phyloP scores from a whole-genome alignment of 2,888 invertebrate genomes.

The Terebella lapidaria region DNA sequence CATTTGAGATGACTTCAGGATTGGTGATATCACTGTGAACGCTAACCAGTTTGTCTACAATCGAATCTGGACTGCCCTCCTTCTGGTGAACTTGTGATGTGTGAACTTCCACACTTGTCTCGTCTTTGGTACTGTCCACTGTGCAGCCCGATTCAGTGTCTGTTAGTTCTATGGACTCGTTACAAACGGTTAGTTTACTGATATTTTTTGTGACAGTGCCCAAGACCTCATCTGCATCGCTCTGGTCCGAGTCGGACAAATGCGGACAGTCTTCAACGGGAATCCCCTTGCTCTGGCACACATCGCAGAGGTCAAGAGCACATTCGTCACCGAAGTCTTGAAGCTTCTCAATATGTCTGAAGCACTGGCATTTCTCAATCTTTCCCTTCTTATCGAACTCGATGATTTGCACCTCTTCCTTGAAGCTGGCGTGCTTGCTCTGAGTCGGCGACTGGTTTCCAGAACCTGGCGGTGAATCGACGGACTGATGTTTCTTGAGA shows the following conservation, averaged over 20 bases:
- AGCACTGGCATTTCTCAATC: not conserved
- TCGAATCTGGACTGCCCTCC: not conserved
- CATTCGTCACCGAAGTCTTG: not conserved
- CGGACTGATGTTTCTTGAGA: conserved; percentile 20
- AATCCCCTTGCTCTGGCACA: not conserved
- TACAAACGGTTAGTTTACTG: too few relatives aligned
- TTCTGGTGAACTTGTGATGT: not conserved
- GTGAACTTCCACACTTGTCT: too few relatives aligned
- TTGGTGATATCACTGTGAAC: not conserved
- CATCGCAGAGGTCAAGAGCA: not conserved
- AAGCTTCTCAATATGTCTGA: not conserved
- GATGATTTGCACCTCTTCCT: conserved; percentile 20
- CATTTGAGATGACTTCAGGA: too few relatives aligned
- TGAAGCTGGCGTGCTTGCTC: conserved; percentile 24
- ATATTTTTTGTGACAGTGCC: too few relatives aligned
- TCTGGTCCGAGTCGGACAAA: not conserved
- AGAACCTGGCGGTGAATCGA: conserved; percentile 2
- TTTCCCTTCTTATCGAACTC: conserved; percentile 21
- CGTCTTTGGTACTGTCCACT: too few relatives aligned
- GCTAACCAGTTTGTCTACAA: not conserved
- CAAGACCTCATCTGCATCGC: too few relatives aligned
- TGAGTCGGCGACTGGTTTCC: conserved; percentile 1
- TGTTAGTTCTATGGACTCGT: too few relatives aligned
- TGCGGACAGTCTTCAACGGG: not conserved
- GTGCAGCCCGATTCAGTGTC: too few relatives aligned